A percentile compares a stretch with the other conserved stretches of the same genome.
These are phyloP conservation scores for Marisa cornuarietis DNA, from an alignment of 1,140 invertebrate genomes.

Conservation along the genomic window DNA sequence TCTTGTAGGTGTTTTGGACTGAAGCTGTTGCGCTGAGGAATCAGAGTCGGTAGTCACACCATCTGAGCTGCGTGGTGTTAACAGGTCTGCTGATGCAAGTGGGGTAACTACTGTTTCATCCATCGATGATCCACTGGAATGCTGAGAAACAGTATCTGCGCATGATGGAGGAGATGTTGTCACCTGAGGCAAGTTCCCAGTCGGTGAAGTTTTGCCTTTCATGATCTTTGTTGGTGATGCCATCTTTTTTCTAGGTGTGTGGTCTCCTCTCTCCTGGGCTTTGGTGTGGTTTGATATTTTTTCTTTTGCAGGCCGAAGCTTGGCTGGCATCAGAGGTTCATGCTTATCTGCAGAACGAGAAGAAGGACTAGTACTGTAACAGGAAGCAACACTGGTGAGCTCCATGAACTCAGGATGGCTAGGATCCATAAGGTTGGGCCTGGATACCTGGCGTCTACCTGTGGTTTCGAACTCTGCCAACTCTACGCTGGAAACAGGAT, in stretches of 20 bases:
- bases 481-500: constrained; percentile 41
- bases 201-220: constrained; percentile 20
- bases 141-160: constrained; percentile 20
- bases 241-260: constrained; percentile 25
- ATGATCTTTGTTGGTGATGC: constrained; percentile 35
- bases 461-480: constrained; percentile 38
- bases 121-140: constrained; percentile 20
- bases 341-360: constrained; percentile 23
- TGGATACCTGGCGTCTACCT: constrained; percentile 19
- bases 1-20: not conserved
- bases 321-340: constrained; percentile 69
- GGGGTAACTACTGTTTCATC: constrained; percentile 28
- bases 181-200: not conserved
- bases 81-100: constrained; percentile 16
- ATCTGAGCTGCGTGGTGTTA: not conserved
- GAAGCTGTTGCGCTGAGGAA: not conserved
- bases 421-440: constrained; percentile 36
- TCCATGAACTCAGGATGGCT: constrained; percentile 50
- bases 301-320: constrained; percentile 72
- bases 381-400: constrained; percentile 50
- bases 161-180: not conserved
- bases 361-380: not conserved
- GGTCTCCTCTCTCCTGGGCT: constrained; percentile 73
- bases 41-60: constrained; percentile 17
- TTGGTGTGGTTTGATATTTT: constrained; percentile 73